phyloP scores from a whole-genome alignment of 2,797 vertebrate genomes.

The Melanotaenia boesemani region DNA sequence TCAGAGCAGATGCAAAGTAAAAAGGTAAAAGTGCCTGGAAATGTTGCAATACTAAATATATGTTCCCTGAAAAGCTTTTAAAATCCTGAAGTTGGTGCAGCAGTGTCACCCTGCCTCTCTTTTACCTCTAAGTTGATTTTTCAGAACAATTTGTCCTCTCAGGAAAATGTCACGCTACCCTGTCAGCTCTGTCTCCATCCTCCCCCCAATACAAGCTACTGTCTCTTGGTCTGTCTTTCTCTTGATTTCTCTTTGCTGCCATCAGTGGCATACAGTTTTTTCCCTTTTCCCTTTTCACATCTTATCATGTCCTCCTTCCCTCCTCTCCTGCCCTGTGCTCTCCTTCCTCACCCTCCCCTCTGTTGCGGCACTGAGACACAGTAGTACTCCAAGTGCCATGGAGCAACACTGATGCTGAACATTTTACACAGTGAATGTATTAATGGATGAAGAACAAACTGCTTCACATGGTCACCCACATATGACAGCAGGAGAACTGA shows the following conservation, averaged over 20 bases:
- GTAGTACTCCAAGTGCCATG: slow-evolving; percentile 14
- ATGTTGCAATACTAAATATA: neutral
- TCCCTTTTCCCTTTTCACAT: slow-evolving; percentile 59
- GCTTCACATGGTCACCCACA: slow-evolving; percentile 45
- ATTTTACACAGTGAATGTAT: slow-evolving; percentile 35
- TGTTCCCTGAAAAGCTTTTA: slow-evolving; percentile 12
- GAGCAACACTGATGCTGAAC: slow-evolving; percentile 52
- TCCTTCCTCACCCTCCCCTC: slow-evolving; percentile 21
- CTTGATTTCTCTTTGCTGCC: slow-evolving; percentile 33
- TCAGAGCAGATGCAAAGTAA: slow-evolving; percentile 9
- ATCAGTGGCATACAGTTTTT: slow-evolving; percentile 17
- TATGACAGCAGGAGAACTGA: slow-evolving; percentile 16
- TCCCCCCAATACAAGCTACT: slow-evolving; percentile 34
- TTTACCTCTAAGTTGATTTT: slow-evolving; percentile 76
- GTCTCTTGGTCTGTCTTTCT: slow-evolving; percentile 19
- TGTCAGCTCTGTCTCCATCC: slow-evolving; percentile 71
- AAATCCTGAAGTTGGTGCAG: slow-evolving; percentile 45
- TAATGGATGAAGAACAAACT: slow-evolving; percentile 38
- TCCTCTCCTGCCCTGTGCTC: slow-evolving; percentile 19
- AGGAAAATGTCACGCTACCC: slow-evolving; percentile 83
- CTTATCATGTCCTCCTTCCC: slow-evolving; percentile 50
- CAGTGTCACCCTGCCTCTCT: slow-evolving; percentile 66
- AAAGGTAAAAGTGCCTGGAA: neutral
- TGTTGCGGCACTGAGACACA: slow-evolving; percentile 30
- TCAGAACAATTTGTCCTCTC: slow-evolving; percentile 80